Conservation (phyloP, 1,140 invertebrate genomes). For the Heliconius himera region DNA sequence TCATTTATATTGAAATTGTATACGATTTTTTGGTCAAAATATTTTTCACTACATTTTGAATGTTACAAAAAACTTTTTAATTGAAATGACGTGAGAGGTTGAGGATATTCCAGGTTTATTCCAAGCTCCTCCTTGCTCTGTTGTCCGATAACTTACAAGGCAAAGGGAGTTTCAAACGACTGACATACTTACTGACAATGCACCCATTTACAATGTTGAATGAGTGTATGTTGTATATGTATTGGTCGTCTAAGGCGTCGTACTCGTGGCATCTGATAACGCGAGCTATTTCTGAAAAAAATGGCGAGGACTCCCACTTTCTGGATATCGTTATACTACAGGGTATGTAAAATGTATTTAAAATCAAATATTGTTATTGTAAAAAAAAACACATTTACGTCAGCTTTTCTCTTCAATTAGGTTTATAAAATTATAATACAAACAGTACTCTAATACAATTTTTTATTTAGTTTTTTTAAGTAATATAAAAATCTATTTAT, state of each 20-base stretch:
- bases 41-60: not conserved
- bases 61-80: not conserved
- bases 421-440: not conserved
- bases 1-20: not conserved
- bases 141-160: not conserved
- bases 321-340: not conserved
- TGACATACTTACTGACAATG: constrained; percentile 9
- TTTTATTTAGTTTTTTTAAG: not conserved
- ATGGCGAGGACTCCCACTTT: not conserved
- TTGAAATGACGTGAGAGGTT: constrained; percentile 5
- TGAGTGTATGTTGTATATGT: constrained; percentile 8
- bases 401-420: not conserved
- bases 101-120: not conserved
- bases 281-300: not conserved
- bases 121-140: not conserved
- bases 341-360: not conserved
- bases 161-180: not conserved
- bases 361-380: not conserved
- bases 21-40: not conserved
- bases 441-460: not conserved
- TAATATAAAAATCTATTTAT: not conserved
- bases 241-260: constrained; percentile 2
- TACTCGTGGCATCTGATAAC: not conserved
- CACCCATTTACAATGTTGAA: not conserved
- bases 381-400: not conserved